A percentile compares a stretch with the other conserved stretches of the same genome.
These are phyloP conservation scores for Drosophila anceps DNA, from an alignment of 2,888 invertebrate species.

Conservation along the genomic window DNA sequence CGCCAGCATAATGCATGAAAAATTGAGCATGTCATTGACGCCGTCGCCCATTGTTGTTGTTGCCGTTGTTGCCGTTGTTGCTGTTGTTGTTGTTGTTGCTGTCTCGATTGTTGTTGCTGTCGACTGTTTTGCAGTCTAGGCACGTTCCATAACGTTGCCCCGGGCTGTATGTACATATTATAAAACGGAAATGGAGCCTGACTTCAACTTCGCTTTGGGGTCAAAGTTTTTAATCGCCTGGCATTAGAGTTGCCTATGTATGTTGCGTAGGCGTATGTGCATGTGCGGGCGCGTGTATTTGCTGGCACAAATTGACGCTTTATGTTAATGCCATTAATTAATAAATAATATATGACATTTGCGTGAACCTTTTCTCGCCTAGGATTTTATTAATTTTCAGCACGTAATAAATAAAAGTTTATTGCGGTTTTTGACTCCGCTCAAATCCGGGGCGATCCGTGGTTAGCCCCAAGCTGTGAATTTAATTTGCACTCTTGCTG, in stretches of 20 bases:
- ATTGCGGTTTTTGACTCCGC: slow-evolving; percentile 22
- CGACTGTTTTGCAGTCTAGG: slow-evolving; percentile 69
- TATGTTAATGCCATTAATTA: slow-evolving; percentile 78
- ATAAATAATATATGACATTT: slow-evolving; percentile 76
- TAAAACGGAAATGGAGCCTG: slow-evolving; percentile 49
- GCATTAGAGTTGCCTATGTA: slow-evolving; percentile 25
- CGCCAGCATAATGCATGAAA: slow-evolving; percentile 75
- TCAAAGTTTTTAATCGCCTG: slow-evolving; percentile 74
- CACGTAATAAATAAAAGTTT: slow-evolving; percentile 76
- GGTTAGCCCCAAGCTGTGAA: slow-evolving; percentile 35
- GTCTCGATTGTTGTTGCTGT: slow-evolving; percentile 21
- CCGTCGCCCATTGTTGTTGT: slow-evolving; percentile 35
- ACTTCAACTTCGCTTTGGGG: slow-evolving; percentile 30
- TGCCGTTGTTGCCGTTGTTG: slow-evolving; percentile 4
- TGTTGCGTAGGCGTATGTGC: slow-evolving; percentile 5
- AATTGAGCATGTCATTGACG: slow-evolving; percentile 80
- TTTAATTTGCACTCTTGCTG: slow-evolving; percentile 13
- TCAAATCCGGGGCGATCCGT: slow-evolving; percentile 9
- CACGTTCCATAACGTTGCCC: slow-evolving; percentile 62
- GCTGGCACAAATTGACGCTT: slow-evolving; percentile 73
- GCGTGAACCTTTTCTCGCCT: slow-evolving; percentile 31
- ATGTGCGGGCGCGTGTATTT: background rate
- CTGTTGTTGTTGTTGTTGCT: slow-evolving; percentile 11
- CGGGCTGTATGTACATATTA: slow-evolving; percentile 53
- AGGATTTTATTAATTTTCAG: slow-evolving; percentile 72